Evolutionary conservation across 92 coral and sea anemone species (phyloP), one percentile per base, ranked within the genome.

Genomic region (Phenganax marumi): DNA sequence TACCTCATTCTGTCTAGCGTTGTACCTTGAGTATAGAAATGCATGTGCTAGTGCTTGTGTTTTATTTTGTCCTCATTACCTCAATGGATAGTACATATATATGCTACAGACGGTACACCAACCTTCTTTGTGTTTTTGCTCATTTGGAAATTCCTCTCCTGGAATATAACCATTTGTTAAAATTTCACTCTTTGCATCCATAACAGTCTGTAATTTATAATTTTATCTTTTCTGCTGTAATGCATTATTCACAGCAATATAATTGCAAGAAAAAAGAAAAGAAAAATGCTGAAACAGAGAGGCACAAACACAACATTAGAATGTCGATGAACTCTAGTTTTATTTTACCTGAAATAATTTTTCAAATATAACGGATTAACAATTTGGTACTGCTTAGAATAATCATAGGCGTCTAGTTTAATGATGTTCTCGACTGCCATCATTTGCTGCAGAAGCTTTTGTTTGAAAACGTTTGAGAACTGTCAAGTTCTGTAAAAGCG

Each of bases 121-220:
- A 91, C 94, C 94, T 84, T 91, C 94, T 55, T 85, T 75, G 18
- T 87, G 82, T 74, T 81, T 65, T 72, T 91, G 87, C 76, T 91
- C 96, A 25, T 53, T 65, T 24, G 98, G 98, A 72, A 95, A 95
- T 60, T 53, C 89, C 58, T 89, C 92, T 63, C 98, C 98, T 25
- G 97, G 97, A 33, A 87, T 63, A 54, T 92, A 95, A 17, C 97
- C 97, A 75, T 87, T 83, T 47, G 85, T 86, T n/a, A 83, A 77
- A 53, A 95, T 68, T 61, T 80, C 85, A 8, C 84, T 79, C 78
- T 82, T 90, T 12, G 93, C 89, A 62, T 90, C 93, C 46, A 84
- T 84, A 23, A 95, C 69, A 22, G 89, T 87, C 98, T 95, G 83
- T 56, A 18, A 52, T 8, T 10, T 62, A 62, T 14, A 62, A 62